Conservation (phyloP, 2,113 vertebrate species). For the Myiozetetes cayanensis region DNA sequence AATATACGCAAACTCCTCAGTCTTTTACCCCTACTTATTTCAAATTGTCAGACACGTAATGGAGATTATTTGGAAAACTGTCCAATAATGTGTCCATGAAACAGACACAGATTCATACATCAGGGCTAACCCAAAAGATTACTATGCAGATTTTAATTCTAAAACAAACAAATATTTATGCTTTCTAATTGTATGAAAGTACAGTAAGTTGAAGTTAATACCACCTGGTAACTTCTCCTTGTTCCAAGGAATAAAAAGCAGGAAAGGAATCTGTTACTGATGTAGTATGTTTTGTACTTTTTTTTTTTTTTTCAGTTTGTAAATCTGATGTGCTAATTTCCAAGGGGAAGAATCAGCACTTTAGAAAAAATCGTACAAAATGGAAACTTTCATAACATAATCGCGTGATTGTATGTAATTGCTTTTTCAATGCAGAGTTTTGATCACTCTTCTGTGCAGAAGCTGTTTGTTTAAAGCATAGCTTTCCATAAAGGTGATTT, state of each 20-base stretch:
- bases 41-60: not conserved
- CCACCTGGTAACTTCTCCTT: not conserved
- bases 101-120: not conserved
- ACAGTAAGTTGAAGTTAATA: not conserved
- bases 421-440: not conserved
- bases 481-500: not conserved
- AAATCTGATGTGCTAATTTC: not conserved
- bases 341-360: not conserved
- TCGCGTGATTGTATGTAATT: not conserved
- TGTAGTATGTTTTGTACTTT: not conserved
- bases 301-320: not conserved
- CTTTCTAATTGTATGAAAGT: not conserved
- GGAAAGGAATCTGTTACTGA: not conserved
- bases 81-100: not conserved
- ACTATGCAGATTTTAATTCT: not conserved
- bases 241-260: not conserved
- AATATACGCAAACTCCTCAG: not conserved
- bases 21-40: not conserved
- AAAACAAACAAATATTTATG: not conserved
- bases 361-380: not conserved
- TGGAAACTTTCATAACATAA: not conserved
- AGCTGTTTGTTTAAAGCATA: constrained; percentile 1
- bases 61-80: not conserved
- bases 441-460: not conserved
- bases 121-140: not conserved